Evolutionary conservation across 2,113 vertebrate genomes (phyloP).

Genomic region (Neodontobutis hainanensis): DNA sequence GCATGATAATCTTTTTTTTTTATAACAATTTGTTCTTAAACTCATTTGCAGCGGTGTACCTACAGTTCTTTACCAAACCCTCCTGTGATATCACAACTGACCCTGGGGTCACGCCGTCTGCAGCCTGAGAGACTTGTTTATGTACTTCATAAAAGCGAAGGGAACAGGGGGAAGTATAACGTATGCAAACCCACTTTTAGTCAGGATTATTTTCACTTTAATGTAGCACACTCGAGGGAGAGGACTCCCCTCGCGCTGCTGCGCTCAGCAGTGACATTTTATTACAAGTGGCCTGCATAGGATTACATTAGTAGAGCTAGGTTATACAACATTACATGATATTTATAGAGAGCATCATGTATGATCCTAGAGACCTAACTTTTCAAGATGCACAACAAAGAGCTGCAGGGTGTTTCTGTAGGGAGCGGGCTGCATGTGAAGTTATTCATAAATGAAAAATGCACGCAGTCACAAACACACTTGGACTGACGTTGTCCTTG

Average conservation of each 20-base stretch:
- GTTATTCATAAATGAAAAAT: conserved; percentile 31
- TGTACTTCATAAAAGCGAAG: conserved; percentile 39
- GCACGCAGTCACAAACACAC: not conserved
- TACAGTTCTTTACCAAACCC: conserved; percentile 5
- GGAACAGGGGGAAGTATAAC: conserved; percentile 14
- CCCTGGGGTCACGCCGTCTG: conserved; percentile 3
- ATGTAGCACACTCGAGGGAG: conserved; percentile 17
- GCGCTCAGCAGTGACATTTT: conserved; percentile 21
- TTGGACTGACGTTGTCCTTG: not conserved
- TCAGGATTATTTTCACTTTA: conserved; percentile 45
- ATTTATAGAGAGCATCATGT: conserved; percentile 23
- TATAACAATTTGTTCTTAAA: not conserved
- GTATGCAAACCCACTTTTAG: conserved; percentile 29
- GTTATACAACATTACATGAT: conserved; percentile 17
- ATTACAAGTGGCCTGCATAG: conserved; percentile 26
- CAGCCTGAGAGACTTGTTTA: conserved; percentile 25
- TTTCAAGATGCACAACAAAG: conserved; percentile 1
- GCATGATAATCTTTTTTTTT: too few species aligned
- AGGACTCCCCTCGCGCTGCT: not conserved
- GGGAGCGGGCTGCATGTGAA: conserved; percentile 7
- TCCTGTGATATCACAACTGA: conserved; percentile 22
- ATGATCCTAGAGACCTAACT: not conserved
- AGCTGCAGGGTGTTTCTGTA: not conserved
- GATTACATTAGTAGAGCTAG: conserved; percentile 26
- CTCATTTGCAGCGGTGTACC: conserved; percentile 22